phyloP scores from a whole-genome alignment of 1,140 invertebrate genomes.

The Orius insidiosus region DNA sequence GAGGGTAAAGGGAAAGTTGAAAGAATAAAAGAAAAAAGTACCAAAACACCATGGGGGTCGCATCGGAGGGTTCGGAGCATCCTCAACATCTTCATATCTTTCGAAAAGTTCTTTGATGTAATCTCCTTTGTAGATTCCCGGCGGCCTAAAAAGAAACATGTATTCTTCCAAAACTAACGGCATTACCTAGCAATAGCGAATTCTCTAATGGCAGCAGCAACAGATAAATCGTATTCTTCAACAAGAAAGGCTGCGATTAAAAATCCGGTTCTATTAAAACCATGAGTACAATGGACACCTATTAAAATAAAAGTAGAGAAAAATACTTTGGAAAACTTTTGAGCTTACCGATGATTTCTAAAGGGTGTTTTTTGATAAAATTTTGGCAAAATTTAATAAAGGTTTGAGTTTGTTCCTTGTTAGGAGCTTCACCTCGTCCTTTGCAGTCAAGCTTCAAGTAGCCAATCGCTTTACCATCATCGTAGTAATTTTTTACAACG shows the following conservation, averaged over 20 bases:
- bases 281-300: slow-evolving; percentile 95
- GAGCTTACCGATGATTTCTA: too few species aligned
- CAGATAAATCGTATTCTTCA: slow-evolving; percentile 51
- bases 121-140: slow-evolving; percentile 63
- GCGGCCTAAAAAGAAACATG: slow-evolving; percentile 38
- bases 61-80: slow-evolving; percentile 49
- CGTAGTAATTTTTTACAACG: slow-evolving; percentile 31
- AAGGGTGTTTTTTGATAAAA: slow-evolving; percentile 61
- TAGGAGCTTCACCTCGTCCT: slow-evolving; percentile 68
- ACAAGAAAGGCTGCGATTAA: slow-evolving; percentile 82
- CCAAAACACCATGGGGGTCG: slow-evolving; percentile 67
- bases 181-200: slow-evolving; percentile 54
- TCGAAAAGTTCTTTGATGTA: slow-evolving; percentile 54
- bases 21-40: slow-evolving; percentile 22
- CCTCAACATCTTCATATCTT: slow-evolving; percentile 60
- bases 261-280: slow-evolving; percentile 96
- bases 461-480: slow-evolving; percentile 44
- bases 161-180: too few species aligned
- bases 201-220: slow-evolving; percentile 59
- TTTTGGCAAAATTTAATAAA: slow-evolving; percentile 64
- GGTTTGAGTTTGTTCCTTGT: slow-evolving; percentile 50
- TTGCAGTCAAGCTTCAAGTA: slow-evolving; percentile 77
- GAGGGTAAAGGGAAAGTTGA: too few species aligned
- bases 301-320: too few species aligned
- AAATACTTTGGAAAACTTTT: too few species aligned